Base-by-base conservation (phyloP, 2,888 invertebrate genomes). In the Rhorus exstirpatorius region DNA sequence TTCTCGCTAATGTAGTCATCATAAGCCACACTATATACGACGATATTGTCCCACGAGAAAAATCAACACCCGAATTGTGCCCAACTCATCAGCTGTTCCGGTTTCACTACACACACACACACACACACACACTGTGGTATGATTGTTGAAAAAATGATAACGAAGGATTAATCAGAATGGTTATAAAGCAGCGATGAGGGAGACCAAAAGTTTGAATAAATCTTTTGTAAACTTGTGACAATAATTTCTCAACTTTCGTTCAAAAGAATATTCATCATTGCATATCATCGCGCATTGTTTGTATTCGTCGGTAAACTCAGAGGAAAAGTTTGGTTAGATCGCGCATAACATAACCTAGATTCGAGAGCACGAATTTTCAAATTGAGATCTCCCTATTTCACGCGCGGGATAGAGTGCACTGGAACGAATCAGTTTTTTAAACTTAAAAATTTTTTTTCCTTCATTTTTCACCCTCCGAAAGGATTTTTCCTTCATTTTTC, bases 1-100 rank as follows among this genome's bases (percentile, higher is more conserved):
- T 41, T 61, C 61, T 70, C 41, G 61, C n/a, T 4, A 77, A 61
- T 17, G 60, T 38, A n/a, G 49, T 41, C 77, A 77, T 77, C 17
- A n/a, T n/a, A n/a, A n/a, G 41, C 51, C 38, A 49, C 38, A 12
- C n/a, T n/a, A n/a, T n/a, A n/a, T n/a, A 7, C 41, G 61, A 68
- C 17, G 49, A 49, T 68, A 58, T 58, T 31, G 41, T 53, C 19
- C 6, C 31, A 31, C 31, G 31, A 6, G 2, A 31, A 2, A 31
- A 31, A 31, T 2, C 31, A 58, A 3, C 31, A 58, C 58, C 14
- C 38, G 14, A 58, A 51, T 49, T 44, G 58, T 63, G 60, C 65
- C 51, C 71, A 76, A 51, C 49, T 70, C 71, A 58, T 17, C 24
- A 14, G 17, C 19, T 10, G n/a, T 19, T 8, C 60, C 24, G 19